Evolutionary conservation across 2,113 vertebrate genomes (phyloP).

Genomic region (Pteruthius melanotis): DNA sequence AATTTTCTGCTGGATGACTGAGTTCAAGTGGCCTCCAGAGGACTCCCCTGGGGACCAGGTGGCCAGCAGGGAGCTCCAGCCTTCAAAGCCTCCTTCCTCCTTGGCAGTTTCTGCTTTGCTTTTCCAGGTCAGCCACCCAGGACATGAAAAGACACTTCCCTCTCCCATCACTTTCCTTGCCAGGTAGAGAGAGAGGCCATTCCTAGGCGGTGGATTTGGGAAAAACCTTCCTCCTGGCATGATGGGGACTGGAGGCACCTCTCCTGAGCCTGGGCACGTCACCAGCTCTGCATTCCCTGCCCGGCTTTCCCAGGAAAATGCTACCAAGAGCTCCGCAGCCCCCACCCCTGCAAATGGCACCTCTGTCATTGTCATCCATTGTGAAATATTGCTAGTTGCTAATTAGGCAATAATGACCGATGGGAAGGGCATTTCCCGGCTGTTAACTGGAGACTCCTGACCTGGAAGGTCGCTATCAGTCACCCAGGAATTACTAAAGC

Average conservation of each 20-base stretch:
- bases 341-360: not conserved
- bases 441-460: not conserved
- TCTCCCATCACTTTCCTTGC: not conserved
- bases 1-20: not conserved
- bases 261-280: rapidly evolving
- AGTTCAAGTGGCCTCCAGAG: rapidly evolving
- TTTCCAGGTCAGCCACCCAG: not conserved
- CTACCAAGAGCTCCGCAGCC: not conserved
- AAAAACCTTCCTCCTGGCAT: not conserved
- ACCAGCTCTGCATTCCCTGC: not conserved
- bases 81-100: not conserved
- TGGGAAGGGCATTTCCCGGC: conserved; percentile 53
- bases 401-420: conserved; percentile 54
- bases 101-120: not conserved
- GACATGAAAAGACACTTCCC: not conserved
- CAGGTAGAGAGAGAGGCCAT: not conserved
- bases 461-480: not conserved
- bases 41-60: rapidly evolving
- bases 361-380: not conserved
- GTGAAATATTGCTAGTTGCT: not conserved
- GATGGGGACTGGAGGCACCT: not conserved
- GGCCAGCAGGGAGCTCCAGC: not conserved
- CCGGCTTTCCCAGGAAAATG: not conserved
- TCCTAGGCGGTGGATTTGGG: not conserved
- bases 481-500: conserved; percentile 15